Base-by-base conservation (phyloP, 2,797 vertebrate species). In the Argyrosomus regius region DNA sequence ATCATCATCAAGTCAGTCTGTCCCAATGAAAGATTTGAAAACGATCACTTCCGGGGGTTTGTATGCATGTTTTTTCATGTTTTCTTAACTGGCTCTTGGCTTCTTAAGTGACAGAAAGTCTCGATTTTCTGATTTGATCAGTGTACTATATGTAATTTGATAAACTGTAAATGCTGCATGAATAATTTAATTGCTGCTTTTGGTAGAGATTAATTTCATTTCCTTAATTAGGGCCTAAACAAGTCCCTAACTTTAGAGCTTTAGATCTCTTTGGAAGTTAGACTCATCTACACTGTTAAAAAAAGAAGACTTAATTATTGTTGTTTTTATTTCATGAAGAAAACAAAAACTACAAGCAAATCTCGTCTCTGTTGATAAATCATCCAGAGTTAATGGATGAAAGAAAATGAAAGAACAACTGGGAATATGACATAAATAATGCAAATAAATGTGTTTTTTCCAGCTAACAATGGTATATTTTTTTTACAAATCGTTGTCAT, bases 1-100 rank as follows among this genome's bases (percentile, higher is more conserved):
- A 75, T 90, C 86, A 84, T 82, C 80, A 82, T 87, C 78, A 83
- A 62, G 69, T 80, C 66, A 58, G 67, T 73, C 58, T 74, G 59
- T 76, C 64, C 24, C 46, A 45, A 26, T 82, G 62, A 75, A 78
- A 82, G 57, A 81, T 79, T 56, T 78, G 17, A 63, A 84, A 82
- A 72, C 50, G 52, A 75, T 59, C 65, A 70, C 56, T 60, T 85
- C 61, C 75, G 45, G 26, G 50, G 63, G 39, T 62, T 69, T 77
- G 35, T 35, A 73, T 75, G 62, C 80, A 70, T 45, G 52, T 59
- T 64, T 70, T 64, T 72, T 8, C 8, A 39, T 39, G 35, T 76
- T 56, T 28, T 18, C 56, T 71, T 56, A 83, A 89, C 52, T 83
- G 63, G 64, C 35, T 86, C 45, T 68, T 58, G 7, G 17, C 58